Base-by-base conservation (phyloP, 2,888 invertebrate species). In the Phalera bucephala region DNA sequence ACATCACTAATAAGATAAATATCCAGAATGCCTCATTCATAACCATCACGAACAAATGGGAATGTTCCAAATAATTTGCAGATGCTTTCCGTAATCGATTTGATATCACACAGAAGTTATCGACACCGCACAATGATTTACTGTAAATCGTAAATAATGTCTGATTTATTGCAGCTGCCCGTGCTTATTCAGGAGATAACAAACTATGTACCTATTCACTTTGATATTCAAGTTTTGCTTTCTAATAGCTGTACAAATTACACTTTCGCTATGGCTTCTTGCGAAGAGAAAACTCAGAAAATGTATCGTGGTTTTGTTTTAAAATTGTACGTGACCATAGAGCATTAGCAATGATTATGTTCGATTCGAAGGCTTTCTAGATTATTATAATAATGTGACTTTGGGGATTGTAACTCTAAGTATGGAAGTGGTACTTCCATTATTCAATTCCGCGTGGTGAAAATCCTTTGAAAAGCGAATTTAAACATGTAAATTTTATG, bases 201-300 rank as follows among this genome's bases (percentile, higher is more conserved):
- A 35, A 35, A 40, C 31, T 31, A 46, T 36, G 52, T 56, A 35
- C 51, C 45, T 33, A 45, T 51, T 40, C 28, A 30, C n/a, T n/a
- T n/a, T n/a, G n/a, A n/a, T n/a, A n/a, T n/a, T n/a, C 32, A 41
- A 52, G 60, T 43, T 68, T 62, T 45, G 46, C 77, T 79, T 78
- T 77, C 72, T 77, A 80, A 71, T 66, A 54, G 45, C 46, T 33
- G 37, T 53, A 61, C 36, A 59, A 63, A 73, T 70, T 65, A 42
- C 54, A 75, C 80, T 80, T 78, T 80, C 80, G 70, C 71, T 68
- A 38, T 55, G 51, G 41, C 41, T 36, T 42, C 23, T 40, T 43
- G 46, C 39, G 38, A 52, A 60, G 72, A 69, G 75, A 77, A 75
- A 78, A 70, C 53, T 37, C 49, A 65, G 66, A 68, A 72, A 72